phyloP scores from a whole-genome alignment of 2,888 invertebrate species.

The Oligia fasciuncula region DNA sequence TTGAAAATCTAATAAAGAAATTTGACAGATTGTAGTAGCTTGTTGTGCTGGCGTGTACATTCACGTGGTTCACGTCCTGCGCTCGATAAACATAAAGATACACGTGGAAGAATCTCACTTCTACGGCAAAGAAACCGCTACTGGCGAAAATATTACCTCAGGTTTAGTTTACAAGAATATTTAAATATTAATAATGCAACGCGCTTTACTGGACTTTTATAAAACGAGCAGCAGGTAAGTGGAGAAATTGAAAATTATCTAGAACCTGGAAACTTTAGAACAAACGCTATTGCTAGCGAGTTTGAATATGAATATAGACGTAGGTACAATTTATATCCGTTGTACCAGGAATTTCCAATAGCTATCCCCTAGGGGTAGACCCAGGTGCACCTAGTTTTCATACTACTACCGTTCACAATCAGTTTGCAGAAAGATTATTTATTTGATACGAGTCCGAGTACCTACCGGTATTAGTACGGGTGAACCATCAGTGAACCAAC shows the following conservation, averaged over 20 bases:
- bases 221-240: slow-evolving; percentile 16
- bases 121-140: background rate
- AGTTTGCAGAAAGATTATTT: background rate
- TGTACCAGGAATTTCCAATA: slow-evolving; percentile 11
- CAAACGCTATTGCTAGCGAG: background rate
- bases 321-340: slow-evolving; percentile 10
- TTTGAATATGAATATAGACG: slow-evolving; percentile 27
- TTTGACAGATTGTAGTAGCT: too few species aligned
- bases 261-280: slow-evolving; percentile 15
- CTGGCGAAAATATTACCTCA: background rate
- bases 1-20: too few species aligned
- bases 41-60: too few species aligned
- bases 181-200: slow-evolving; percentile 46
- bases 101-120: slow-evolving; percentile 10
- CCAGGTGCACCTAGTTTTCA: slow-evolving; percentile 2
- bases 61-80: background rate
- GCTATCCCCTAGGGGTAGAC: background rate
- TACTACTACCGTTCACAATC: background rate
- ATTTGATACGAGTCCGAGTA: background rate
- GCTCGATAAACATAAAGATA: background rate
- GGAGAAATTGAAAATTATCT: slow-evolving; percentile 29
- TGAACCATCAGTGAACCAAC: too few species aligned
- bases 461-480: slow-evolving; percentile 6
- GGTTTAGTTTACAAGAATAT: slow-evolving; percentile 34
- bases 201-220: slow-evolving; percentile 14